phyloP scores from a whole-genome alignment of 1,140 invertebrate genomes.

The Drosophila subobscura region DNA sequence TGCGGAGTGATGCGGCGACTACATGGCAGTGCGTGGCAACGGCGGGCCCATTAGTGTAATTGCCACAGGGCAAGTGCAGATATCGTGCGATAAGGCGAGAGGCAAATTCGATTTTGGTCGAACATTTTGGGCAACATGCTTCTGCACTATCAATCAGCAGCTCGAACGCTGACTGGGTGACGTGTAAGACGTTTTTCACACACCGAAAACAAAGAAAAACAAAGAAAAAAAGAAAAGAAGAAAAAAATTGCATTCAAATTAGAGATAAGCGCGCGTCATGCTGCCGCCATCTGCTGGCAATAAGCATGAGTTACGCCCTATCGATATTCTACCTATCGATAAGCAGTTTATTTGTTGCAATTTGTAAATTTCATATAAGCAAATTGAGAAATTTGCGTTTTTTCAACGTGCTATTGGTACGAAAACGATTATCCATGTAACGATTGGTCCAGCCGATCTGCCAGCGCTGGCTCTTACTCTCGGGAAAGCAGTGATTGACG shows the following conservation, averaged over 20 bases:
- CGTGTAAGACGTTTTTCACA: slow-evolving; percentile 12
- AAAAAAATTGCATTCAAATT: slow-evolving; percentile 26
- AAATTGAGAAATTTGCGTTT: no score
- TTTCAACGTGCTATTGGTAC: no score
- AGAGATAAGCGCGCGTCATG: slow-evolving; percentile 12
- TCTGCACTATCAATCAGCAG: slow-evolving; percentile 69
- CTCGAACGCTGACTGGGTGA: not conserved
- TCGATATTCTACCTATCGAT: not conserved
- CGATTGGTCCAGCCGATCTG: slow-evolving; percentile 85
- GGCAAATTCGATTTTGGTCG: slow-evolving; percentile 15
- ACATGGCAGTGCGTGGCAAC: slow-evolving; percentile 54
- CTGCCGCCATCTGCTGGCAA: slow-evolving; percentile 33
- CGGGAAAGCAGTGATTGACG: slow-evolving; percentile 88
- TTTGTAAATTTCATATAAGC: not conserved
- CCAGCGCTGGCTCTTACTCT: slow-evolving; percentile 90
- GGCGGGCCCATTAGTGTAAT: slow-evolving; percentile 66
- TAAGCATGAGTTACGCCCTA: not conserved
- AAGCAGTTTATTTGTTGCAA: not conserved
- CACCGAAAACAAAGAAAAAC: slow-evolving; percentile 1
- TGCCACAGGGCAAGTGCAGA: slow-evolving; percentile 14
- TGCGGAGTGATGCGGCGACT: slow-evolving; percentile 9
- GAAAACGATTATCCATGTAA: no score
- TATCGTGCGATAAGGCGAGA: slow-evolving; percentile 33
- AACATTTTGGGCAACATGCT: slow-evolving; percentile 29
- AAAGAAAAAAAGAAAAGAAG: not conserved